A percentile compares a stretch with the other conserved stretches of the same genome.
These are phyloP conservation scores for Cavia porcellus DNA, from an alignment of 2,113 vertebrate genomes.

Conservation along the genomic window DNA sequence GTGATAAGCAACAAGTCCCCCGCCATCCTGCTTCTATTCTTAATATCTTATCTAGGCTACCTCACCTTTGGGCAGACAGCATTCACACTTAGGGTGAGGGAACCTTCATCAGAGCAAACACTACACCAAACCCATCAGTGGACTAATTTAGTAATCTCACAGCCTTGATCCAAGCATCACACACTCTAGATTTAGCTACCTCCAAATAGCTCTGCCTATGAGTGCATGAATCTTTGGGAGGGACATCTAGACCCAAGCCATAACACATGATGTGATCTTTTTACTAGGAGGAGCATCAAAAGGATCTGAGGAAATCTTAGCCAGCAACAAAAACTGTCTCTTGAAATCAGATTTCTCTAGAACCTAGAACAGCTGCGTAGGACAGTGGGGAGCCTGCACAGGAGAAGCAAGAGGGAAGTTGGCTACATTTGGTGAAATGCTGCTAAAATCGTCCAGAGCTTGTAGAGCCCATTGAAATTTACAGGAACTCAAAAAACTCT, in stretches of 20 bases:
- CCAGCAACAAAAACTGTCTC: neutral
- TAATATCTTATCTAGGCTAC: neutral
- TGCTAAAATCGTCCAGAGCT: neutral
- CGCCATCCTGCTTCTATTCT: neutral
- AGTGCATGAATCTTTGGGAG: neutral
- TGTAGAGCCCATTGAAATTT: neutral
- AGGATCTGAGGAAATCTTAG: neutral
- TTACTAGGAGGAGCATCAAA: neutral
- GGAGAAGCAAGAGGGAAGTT: neutral
- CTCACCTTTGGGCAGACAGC: neutral
- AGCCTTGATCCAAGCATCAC: neutral
- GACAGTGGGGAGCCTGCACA: neutral
- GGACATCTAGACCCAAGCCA: neutral
- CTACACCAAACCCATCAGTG: neutral
- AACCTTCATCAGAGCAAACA: neutral
- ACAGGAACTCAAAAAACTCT: slow-evolving; percentile 20
- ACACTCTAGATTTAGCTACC: neutral
- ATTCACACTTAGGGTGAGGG: neutral
- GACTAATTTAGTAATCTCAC: neutral
- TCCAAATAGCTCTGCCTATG: neutral
- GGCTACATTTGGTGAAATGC: neutral
- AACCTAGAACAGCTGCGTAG: neutral
- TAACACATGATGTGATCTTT: rapidly evolving
- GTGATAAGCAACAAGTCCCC: neutral
- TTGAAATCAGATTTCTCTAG: neutral